Evolutionary conservation across 2,113 vertebrate genomes (phyloP).

Genomic region (Cyanoderma ruficeps): DNA sequence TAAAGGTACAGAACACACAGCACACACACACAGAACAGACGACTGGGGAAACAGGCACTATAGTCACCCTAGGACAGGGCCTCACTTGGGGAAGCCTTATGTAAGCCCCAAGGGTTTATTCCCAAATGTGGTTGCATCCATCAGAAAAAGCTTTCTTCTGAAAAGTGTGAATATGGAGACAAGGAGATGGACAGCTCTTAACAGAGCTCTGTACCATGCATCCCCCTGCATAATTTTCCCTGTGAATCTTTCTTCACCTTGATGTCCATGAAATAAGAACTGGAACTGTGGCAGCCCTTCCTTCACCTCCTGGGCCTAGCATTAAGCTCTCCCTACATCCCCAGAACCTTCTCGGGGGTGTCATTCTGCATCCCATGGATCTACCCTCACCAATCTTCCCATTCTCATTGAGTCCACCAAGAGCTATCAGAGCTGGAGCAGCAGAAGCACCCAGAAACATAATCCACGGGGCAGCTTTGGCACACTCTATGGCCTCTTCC

Average conservation of each 20-base stretch:
- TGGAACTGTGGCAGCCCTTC: not conserved
- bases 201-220: not conserved
- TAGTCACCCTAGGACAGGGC: too few relatives aligned
- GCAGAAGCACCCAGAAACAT: not conserved
- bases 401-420: not conserved
- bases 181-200: not conserved
- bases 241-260: not conserved
- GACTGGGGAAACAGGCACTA: too few relatives aligned
- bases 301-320: not conserved
- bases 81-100: not conserved
- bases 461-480: not conserved
- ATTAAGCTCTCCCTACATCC: not conserved
- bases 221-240: not conserved
- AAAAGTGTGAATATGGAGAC: not conserved
- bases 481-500: not conserved
- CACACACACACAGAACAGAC: too few relatives aligned
- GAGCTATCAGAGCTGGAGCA: not conserved
- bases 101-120: not conserved
- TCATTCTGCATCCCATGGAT: not conserved
- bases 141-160: not conserved
- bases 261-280: fast-evolving
- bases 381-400: not conserved
- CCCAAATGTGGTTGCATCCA: not conserved
- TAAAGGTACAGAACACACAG: too few relatives aligned
- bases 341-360: not conserved